Evolutionary conservation across 1,140 invertebrate species (phyloP).

Genomic region (Brachionus asplanchnoidis): DNA sequence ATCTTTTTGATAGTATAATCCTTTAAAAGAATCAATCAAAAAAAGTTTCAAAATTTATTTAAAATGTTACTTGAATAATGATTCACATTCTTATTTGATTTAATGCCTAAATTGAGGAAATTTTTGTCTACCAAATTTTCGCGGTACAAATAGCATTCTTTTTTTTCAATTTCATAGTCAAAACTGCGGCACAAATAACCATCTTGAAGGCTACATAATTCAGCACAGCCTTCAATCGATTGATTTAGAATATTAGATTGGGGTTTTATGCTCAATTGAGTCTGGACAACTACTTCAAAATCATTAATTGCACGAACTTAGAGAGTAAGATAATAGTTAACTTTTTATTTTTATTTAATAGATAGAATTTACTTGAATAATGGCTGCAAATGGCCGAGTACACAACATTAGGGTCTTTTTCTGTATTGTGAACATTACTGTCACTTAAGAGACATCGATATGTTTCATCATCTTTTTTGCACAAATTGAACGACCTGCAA

Average conservation of each 20-base stretch:
- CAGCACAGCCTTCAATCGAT: conserved; percentile 7
- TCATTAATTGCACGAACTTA: conserved; percentile 10
- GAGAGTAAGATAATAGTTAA: not conserved
- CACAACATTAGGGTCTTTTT: conserved; percentile 29
- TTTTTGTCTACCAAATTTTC: conserved; percentile 25
- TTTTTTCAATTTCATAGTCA: not conserved
- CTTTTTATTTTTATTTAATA: not conserved
- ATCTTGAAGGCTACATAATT: conserved; percentile 22
- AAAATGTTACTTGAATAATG: conserved; percentile 34
- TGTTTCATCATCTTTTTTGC: conserved; percentile 24
- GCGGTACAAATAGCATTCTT: not conserved
- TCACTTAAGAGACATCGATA: conserved; percentile 31
- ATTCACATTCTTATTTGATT: not conserved
- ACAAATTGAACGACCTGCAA: conserved; percentile 31
- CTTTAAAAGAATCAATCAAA: not conserved
- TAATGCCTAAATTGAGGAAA: not conserved
- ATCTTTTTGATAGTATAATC: conserved; percentile 17
- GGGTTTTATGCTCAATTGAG: not conserved
- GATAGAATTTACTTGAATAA: not conserved
- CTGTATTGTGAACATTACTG: not conserved
- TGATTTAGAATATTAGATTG: not conserved
- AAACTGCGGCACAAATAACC: conserved; percentile 27
- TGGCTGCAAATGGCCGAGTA: conserved; percentile 25
- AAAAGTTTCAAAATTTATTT: not conserved
- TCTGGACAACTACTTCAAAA: not conserved